These are phyloP conservation scores for Cyphomyrus plagiostoma DNA, from an alignment of 2,113 vertebrate species.

Conservation along the genomic window DNA sequence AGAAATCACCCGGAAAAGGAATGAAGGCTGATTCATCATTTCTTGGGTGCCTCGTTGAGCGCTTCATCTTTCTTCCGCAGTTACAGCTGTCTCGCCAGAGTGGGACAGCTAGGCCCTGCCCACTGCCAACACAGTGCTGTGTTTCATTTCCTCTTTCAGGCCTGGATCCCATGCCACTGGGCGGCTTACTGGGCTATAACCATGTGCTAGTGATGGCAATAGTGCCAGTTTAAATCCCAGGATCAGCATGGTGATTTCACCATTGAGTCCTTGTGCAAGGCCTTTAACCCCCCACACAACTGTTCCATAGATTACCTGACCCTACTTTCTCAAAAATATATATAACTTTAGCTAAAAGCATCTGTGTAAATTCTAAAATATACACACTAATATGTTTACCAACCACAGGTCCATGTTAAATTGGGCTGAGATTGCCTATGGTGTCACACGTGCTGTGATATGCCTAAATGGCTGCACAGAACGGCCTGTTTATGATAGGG, in stretches of 20 bases:
- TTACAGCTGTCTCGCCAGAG: background rate
- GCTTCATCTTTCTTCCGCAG: background rate
- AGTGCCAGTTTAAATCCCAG: background rate
- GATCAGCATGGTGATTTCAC: background rate
- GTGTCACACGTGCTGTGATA: background rate
- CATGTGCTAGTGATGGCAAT: background rate
- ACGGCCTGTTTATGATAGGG: background rate
- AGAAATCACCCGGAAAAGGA: background rate
- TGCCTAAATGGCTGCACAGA: background rate
- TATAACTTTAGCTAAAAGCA: background rate
- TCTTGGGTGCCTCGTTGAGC: background rate
- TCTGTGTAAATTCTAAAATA: background rate
- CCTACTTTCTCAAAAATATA: background rate
- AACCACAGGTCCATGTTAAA: background rate
- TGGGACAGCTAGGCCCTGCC: background rate
- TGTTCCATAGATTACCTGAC: background rate
- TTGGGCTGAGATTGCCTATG: background rate
- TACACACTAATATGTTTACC: background rate
- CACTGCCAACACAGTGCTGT: background rate
- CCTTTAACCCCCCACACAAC: background rate
- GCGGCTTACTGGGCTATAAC: background rate
- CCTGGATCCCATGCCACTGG: background rate
- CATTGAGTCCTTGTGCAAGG: background rate
- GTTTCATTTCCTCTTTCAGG: background rate
- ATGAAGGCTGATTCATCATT: background rate